phyloP scores from a whole-genome alignment of 2,797 vertebrate genomes.

The Notolabrus celidotus region DNA sequence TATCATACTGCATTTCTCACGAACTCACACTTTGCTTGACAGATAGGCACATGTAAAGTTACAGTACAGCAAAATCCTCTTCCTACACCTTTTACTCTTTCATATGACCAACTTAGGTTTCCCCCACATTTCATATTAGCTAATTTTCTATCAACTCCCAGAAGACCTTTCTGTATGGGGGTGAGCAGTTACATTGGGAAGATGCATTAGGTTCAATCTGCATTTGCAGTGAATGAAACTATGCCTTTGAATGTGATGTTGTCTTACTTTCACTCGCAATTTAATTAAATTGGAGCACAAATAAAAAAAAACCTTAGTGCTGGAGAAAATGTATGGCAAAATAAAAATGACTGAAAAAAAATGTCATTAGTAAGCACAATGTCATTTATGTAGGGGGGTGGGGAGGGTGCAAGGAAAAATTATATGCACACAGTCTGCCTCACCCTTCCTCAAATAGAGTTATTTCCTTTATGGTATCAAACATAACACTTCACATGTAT shows the following conservation, averaged over 20 bases:
- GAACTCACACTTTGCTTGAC: conserved; percentile 35
- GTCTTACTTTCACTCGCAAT: conserved; percentile 19
- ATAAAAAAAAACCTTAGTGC: conserved; percentile 12
- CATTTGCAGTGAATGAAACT: conserved; percentile 27
- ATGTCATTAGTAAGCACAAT: conserved; percentile 35
- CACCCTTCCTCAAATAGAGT: neutral
- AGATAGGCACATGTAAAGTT: conserved; percentile 42
- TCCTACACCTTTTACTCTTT: conserved; percentile 38
- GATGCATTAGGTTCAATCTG: conserved; percentile 15
- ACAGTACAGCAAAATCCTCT: conserved; percentile 37
- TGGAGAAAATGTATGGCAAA: conserved; percentile 35
- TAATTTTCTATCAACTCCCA: conserved; percentile 36
- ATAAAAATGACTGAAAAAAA: conserved; percentile 26
- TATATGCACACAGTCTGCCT: conserved; percentile 15
- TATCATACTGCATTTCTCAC: conserved; percentile 21
- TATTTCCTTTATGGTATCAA: neutral
- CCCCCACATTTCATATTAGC: conserved; percentile 28
- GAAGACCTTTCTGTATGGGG: conserved; percentile 23
- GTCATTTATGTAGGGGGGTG: conserved; percentile 21
- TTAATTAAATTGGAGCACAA: conserved; percentile 22
- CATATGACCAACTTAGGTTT: conserved; percentile 41
- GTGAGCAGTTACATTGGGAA: conserved; percentile 26
- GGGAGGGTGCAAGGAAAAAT: conserved; percentile 20
- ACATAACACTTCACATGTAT: conserved; percentile 1
- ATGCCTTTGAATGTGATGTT: conserved; percentile 1